Evolutionary conservation across 2,888 invertebrate genomes (phyloP).

Genomic region (Chalcosyrphus nemorum): DNA sequence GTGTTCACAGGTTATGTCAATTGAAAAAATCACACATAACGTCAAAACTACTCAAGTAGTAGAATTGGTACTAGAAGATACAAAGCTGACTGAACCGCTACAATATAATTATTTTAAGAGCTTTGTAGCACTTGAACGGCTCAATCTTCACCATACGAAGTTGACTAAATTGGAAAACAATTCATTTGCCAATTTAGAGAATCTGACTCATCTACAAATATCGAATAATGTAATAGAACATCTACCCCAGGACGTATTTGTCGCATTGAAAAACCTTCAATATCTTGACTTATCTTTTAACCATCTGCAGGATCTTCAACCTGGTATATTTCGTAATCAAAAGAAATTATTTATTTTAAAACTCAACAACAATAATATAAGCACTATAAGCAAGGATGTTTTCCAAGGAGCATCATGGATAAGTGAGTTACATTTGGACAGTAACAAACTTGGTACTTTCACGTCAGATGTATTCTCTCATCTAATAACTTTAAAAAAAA

Average conservation of each 20-base stretch:
- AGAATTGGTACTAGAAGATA: too few species aligned
- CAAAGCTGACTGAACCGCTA: too few species aligned
- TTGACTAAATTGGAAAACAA: too few species aligned
- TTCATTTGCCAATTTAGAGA: constrained; percentile 82
- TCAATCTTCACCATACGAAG: too few species aligned
- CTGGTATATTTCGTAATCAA: constrained; percentile 85
- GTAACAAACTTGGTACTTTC: constrained; percentile 86
- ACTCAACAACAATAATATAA: constrained; percentile 87
- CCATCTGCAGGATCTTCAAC: constrained; percentile 85
- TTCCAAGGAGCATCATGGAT: constrained; percentile 86
- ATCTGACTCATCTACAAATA: constrained; percentile 86
- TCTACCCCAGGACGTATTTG: constrained; percentile 85
- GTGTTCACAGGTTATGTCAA: too few species aligned
- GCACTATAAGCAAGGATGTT: constrained; percentile 85
- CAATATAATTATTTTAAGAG: too few species aligned
- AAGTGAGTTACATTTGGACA: constrained; percentile 86
- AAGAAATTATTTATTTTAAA: constrained; percentile 85
- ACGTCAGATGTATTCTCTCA: constrained; percentile 85
- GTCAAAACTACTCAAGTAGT: too few species aligned
- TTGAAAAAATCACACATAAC: too few species aligned
- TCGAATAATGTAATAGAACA: constrained; percentile 85
- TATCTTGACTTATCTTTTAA: constrained; percentile 87
- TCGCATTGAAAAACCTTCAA: constrained; percentile 84
- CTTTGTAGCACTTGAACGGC: too few species aligned
- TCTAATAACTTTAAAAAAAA: constrained; percentile 84